A percentile compares a stretch with the other conserved stretches of the same genome.
These are phyloP conservation scores for Drosophila bunnanda DNA, from an alignment of 2,888 invertebrate genomes.

Conservation along the genomic window DNA sequence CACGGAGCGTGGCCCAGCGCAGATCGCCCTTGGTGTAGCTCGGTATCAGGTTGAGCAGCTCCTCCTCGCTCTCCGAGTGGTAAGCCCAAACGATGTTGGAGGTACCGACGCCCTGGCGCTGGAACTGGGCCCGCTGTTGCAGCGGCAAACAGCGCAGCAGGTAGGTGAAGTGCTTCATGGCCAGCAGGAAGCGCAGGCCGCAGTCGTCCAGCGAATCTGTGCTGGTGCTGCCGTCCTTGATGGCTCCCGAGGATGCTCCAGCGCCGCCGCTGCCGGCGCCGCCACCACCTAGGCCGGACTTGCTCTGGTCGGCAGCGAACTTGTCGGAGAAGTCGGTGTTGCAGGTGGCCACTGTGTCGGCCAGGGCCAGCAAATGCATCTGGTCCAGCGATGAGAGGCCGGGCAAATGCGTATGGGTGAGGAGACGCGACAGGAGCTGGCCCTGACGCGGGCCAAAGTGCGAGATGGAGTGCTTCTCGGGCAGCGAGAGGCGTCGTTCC, in stretches of 20 bases:
- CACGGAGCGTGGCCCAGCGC: conserved; percentile 95
- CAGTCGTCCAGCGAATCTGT: conserved; percentile 97
- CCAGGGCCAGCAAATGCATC: conserved; percentile 99
- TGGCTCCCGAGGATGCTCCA: conserved; percentile 81
- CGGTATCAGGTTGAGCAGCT: conserved; percentile 94
- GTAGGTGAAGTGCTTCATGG: conserved; percentile 99
- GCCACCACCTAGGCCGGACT: conserved; percentile 84
- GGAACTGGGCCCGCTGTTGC: conserved; percentile 93
- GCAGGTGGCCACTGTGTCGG: conserved; percentile 98
- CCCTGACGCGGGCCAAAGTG: conserved; percentile 95
- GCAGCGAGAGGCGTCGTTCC: conserved; percentile 88
- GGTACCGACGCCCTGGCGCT: conserved; percentile 93
- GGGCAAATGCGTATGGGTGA: conserved; percentile 97
- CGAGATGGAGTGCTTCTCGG: conserved; percentile 90
- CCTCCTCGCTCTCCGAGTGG: conserved; percentile 99
- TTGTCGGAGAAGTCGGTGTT: conserved; percentile 94
- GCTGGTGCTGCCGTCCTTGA: conserved; percentile 41
- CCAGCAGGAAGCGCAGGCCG: conserved; percentile 96
- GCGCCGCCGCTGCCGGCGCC: conserved; percentile 83
- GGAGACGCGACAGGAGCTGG: conserved; percentile 92
- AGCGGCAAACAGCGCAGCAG: conserved; percentile 96
- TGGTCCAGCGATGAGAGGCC: conserved; percentile 98
- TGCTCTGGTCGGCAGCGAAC: conserved; percentile 89
- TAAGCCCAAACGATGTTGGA: conserved; percentile 99
- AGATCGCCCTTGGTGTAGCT: conserved; percentile 93